Percentiles rank a stretch among this genome's conserved stretches.
phyloP scores from a whole-genome alignment of 1,140 invertebrate genomes.

The Bombus sylvicola region DNA sequence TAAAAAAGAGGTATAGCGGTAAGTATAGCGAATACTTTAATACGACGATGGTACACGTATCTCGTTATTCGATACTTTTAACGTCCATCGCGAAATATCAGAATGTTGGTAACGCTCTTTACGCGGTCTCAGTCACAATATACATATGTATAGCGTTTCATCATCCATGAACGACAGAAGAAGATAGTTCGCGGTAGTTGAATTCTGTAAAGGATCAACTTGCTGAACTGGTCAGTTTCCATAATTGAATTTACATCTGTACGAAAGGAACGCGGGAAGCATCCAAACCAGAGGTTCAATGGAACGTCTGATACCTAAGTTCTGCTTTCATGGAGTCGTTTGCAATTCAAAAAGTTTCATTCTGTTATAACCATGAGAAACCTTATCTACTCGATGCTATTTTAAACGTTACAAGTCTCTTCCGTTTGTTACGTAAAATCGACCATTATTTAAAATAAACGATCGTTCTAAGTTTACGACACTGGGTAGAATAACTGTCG shows the following conservation, averaged over 20 bases:
- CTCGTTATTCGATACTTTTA: neutral
- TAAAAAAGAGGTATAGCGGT: too few relatives aligned
- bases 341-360: slow-evolving; percentile 7
- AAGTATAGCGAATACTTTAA: neutral
- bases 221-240: slow-evolving; percentile 39
- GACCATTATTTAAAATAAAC: neutral
- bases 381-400: neutral
- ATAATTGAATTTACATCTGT: slow-evolving; percentile 42
- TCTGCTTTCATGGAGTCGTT: neutral
- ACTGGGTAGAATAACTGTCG: too few relatives aligned
- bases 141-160: too few relatives aligned
- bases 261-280: neutral
- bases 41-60: neutral
- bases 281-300: too few relatives aligned
- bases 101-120: neutral
- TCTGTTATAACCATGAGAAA: neutral
- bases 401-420: neutral
- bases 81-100: neutral
- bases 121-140: neutral
- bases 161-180: too few relatives aligned
- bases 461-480: too few relatives aligned
- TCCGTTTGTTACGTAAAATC: neutral
- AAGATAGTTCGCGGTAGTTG: too few relatives aligned
- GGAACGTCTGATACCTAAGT: neutral
- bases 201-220: neutral